A percentile compares a stretch with the other conserved stretches of the same genome.
These are phyloP conservation scores for Lycaena phlaeas DNA, from an alignment of 2,888 invertebrate species.

Conservation along the genomic window DNA sequence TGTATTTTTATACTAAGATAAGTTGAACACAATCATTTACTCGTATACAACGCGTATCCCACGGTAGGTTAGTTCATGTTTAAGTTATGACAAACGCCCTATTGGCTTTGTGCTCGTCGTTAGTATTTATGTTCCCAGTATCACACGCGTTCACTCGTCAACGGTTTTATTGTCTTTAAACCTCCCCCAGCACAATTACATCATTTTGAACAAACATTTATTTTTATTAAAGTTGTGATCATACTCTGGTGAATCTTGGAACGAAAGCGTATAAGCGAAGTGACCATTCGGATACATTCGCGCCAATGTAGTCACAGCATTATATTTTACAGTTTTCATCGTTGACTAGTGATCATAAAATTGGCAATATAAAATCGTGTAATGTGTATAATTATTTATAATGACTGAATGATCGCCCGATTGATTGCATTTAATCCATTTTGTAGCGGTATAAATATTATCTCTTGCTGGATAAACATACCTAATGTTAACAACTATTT, in stretches of 20 bases:
- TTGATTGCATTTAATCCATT: constrained; percentile 54
- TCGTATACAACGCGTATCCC: constrained; percentile 36
- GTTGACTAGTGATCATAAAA: constrained; percentile 18
- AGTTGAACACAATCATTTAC: constrained; percentile 37
- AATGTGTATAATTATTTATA: constrained; percentile 35
- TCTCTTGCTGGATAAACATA: too few species aligned
- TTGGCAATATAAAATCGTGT: constrained; percentile 23
- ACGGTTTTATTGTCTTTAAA: constrained; percentile 11
- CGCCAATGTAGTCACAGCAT: too few species aligned
- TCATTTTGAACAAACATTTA: too few species aligned
- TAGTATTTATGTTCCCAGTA: constrained; percentile 36
- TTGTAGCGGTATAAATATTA: constrained; percentile 14
- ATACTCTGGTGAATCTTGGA: too few species aligned
- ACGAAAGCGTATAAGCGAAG: too few species aligned
- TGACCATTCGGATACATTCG: too few species aligned
- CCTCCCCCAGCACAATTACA: too few species aligned
- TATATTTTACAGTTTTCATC: too few species aligned
- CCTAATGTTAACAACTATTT: too few species aligned
- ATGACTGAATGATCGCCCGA: constrained; percentile 34
- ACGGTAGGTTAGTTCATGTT: constrained; percentile 27
- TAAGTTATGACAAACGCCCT: constrained; percentile 30
- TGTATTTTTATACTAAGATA: constrained; percentile 68
- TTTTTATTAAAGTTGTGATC: too few species aligned
- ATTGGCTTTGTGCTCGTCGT: constrained; percentile 45
- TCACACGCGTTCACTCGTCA: constrained; percentile 19